These are phyloP conservation scores for Phoeniculus purpureus DNA, from an alignment of 2,797 vertebrate species.

Conservation along the genomic window DNA sequence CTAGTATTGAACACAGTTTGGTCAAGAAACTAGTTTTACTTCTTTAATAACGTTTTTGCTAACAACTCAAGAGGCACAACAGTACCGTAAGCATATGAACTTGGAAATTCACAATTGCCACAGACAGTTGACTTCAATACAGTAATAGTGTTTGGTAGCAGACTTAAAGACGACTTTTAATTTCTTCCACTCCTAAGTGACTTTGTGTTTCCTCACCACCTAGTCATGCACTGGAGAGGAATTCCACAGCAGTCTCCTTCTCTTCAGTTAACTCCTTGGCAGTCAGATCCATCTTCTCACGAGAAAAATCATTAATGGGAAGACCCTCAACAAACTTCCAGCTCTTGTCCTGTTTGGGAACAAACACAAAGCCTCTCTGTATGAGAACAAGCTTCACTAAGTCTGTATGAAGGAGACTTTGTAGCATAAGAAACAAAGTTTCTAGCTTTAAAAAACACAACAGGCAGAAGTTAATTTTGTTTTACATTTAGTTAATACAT, in stretches of 20 bases:
- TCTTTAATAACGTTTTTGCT: constrained; percentile 69
- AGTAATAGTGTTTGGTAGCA: constrained; percentile 67
- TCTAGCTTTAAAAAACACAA: background rate
- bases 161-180: constrained; percentile 86
- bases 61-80: constrained; percentile 71
- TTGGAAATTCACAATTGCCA: constrained; percentile 67
- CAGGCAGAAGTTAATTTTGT: background rate
- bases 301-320: constrained; percentile 90
- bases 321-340: constrained; percentile 94
- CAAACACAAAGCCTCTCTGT: background rate
- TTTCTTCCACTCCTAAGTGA: constrained; percentile 75
- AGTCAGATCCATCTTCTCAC: constrained; percentile 91
- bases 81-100: constrained; percentile 69
- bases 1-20: constrained; percentile 52
- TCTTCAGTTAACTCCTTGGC: constrained; percentile 92
- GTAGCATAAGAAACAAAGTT: background rate
- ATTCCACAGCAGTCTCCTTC: constrained; percentile 90
- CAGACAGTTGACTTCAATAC: constrained; percentile 57
- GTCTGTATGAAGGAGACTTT: background rate
- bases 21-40: constrained; percentile 67
- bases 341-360: constrained; percentile 84
- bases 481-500: background rate
- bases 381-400: background rate
- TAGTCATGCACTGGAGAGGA: constrained; percentile 86
- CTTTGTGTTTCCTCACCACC: constrained; percentile 27